Conservation (phyloP, 1,140 invertebrate genomes). For the Schlechtendalia chinensis region DNA sequence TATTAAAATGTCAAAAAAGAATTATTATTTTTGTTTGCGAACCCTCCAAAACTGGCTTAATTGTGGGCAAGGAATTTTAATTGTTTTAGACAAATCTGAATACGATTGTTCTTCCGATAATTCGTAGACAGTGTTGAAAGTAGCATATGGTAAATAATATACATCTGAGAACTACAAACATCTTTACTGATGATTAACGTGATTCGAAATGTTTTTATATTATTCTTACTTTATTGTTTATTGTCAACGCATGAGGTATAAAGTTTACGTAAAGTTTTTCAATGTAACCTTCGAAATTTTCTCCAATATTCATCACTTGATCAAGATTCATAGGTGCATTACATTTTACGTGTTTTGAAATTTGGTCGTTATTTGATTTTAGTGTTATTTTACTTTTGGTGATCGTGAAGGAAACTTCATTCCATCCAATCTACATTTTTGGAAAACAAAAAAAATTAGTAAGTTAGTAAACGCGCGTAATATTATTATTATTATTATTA, state of each 20-base stretch:
- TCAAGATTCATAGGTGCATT: not conserved
- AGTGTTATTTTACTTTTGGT: not conserved
- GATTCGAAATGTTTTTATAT: too few species aligned
- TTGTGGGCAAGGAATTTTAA: conserved; percentile 19
- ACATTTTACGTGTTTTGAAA: conserved; percentile 7
- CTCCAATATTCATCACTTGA: conserved; percentile 26
- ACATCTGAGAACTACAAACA: conserved; percentile 28
- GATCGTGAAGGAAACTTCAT: conserved; percentile 17
- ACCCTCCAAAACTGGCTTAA: not conserved
- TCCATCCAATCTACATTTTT: conserved; percentile 30
- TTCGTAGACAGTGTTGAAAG: conserved; percentile 18
- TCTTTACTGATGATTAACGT: not conserved
- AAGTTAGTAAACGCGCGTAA: too few species aligned
- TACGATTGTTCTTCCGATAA: conserved; percentile 13
- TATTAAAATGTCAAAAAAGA: not conserved
- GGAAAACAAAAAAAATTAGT: too few species aligned
- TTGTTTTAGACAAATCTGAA: not conserved
- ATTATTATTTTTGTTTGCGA: not conserved
- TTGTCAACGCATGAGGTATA: conserved; percentile 23
- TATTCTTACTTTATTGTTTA: not conserved
- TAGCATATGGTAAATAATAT: conserved; percentile 9
- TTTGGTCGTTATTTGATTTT: conserved; percentile 18
- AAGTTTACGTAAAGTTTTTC: conserved; percentile 30
- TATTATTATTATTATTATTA: too few species aligned
- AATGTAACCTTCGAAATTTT: conserved; percentile 34